phyloP scores from a whole-genome alignment of 2,797 vertebrate genomes.

The Parotocinclus haroldoi region DNA sequence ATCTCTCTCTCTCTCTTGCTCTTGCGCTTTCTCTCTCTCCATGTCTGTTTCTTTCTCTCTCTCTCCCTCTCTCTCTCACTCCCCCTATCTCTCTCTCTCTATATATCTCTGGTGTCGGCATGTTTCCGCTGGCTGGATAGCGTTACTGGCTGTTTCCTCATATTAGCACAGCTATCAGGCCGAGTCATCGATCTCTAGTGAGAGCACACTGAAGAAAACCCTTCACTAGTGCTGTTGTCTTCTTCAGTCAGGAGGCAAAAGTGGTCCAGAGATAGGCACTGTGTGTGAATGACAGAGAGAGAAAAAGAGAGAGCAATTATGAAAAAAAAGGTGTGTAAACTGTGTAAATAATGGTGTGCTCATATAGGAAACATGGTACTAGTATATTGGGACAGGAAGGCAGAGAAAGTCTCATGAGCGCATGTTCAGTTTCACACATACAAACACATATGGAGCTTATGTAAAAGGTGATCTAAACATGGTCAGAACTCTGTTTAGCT shows the following conservation, averaged over 20 bases:
- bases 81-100: too few relatives aligned
- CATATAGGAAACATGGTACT: constrained; percentile 14
- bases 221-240: constrained; percentile 35
- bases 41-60: too few relatives aligned
- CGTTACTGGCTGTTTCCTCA: constrained; percentile 55
- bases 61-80: constrained; percentile 10
- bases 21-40: not conserved
- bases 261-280: not conserved
- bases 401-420: not conserved
- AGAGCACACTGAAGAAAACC: constrained; percentile 39
- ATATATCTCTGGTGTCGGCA: constrained; percentile 9
- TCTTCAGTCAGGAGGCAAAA: not conserved
- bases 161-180: constrained; percentile 52
- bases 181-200: constrained; percentile 47
- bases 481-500: too few relatives aligned
- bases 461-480: too few relatives aligned
- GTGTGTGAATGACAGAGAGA: not conserved
- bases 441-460: not conserved
- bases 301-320: too few relatives aligned
- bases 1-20: constrained; percentile 9
- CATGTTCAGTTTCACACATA: constrained; percentile 10
- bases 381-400: constrained; percentile 24
- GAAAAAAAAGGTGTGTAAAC: not conserved
- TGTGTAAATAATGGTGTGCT: constrained; percentile 18
- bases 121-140: constrained; percentile 52